Percentiles rank a stretch among this genome's conserved stretches.
These are phyloP conservation scores for Sebastes taczanowskii DNA, from an alignment of 2,797 vertebrate genomes.

Conservation along the genomic window DNA sequence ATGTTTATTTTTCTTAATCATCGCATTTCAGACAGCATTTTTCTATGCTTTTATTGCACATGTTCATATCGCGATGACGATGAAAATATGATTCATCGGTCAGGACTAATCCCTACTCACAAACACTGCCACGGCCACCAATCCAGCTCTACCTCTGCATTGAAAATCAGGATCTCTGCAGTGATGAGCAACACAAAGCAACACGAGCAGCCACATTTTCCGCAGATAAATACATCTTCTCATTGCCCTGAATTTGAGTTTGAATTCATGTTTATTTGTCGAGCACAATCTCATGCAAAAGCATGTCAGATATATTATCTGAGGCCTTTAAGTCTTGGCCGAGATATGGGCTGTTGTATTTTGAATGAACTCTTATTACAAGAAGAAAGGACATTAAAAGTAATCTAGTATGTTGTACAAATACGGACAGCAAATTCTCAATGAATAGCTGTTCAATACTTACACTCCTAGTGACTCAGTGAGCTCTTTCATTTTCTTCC, in stretches of 20 bases:
- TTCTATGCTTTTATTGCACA: too few species aligned
- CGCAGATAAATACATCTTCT: neutral
- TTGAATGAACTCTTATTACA: neutral
- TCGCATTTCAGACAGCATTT: too few species aligned
- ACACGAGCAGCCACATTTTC: too few species aligned
- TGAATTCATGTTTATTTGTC: too few species aligned
- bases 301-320: neutral
- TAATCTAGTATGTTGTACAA: neutral
- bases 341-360: neutral
- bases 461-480: constrained; percentile 82
- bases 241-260: neutral
- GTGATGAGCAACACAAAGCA: too few species aligned
- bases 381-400: neutral
- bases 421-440: neutral
- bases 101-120: neutral
- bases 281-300: neutral
- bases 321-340: neutral
- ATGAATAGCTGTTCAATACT: constrained; percentile 35
- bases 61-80: too few species aligned
- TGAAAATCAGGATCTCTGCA: neutral
- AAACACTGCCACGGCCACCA: too few species aligned
- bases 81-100: too few species aligned
- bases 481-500: constrained; percentile 90
- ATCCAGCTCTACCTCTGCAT: neutral
- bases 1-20: too few species aligned